phyloP scores from a whole-genome alignment of 2,113 vertebrate species.

The Hemicordylus capensis region DNA sequence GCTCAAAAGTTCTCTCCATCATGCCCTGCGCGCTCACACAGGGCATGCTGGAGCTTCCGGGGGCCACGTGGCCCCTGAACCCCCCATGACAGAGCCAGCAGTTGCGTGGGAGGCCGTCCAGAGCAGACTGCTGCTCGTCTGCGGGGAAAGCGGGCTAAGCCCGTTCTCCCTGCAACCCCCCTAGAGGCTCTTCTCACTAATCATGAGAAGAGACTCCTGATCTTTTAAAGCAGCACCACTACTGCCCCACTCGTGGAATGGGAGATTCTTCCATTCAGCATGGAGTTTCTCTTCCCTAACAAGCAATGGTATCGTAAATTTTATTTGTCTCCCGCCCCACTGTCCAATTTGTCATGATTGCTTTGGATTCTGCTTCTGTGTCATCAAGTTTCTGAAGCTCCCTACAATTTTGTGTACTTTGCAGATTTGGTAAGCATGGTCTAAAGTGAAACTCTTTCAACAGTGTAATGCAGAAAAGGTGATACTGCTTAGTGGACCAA shows the following conservation, averaged over 20 bases:
- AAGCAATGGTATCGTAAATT: neutral
- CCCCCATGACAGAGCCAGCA: no score
- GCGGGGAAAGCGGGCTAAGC: no score
- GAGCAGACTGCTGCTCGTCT: no score
- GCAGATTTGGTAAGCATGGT: neutral
- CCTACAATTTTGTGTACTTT: neutral
- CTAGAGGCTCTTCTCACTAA: no score
- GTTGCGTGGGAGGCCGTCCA: no score
- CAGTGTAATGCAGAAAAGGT: neutral
- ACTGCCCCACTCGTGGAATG: neutral
- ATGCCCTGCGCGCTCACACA: no score
- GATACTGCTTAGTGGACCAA: neutral
- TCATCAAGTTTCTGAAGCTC: neutral
- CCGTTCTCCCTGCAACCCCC: no score
- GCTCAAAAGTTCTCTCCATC: no score
- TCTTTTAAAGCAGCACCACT: neutral
- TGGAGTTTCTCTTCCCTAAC: neutral
- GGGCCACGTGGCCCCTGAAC: no score
- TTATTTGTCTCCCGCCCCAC: neutral
- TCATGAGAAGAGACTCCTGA: no score
- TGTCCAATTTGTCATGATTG: neutral
- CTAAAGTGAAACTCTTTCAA: neutral
- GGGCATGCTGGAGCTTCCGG: no score
- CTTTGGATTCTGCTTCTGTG: neutral
- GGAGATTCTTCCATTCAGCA: neutral